Evolutionary conservation across 2,888 invertebrate species (phyloP).

Genomic region (Xylophagus ater): DNA sequence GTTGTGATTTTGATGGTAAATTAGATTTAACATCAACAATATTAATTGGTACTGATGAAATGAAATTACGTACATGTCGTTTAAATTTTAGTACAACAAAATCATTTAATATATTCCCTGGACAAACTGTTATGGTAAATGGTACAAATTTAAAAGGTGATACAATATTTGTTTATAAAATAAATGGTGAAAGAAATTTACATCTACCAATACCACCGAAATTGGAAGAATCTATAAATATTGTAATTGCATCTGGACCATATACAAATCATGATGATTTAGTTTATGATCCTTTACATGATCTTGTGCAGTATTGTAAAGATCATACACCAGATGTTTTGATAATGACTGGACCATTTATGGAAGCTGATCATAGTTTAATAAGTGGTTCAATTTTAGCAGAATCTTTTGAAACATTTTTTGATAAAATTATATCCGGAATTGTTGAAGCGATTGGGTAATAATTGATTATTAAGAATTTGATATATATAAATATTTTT

Average conservation of each 20-base stretch:
- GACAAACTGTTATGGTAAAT: conserved; percentile 50
- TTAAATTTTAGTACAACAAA: conserved; percentile 42
- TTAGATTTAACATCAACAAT: conserved; percentile 58
- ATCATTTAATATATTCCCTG: conserved; percentile 35
- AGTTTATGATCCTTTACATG: conserved; percentile 68
- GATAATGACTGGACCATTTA: conserved; percentile 74
- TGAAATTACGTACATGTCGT: conserved; percentile 41
- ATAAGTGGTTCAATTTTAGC: conserved; percentile 50
- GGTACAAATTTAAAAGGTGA: conserved; percentile 63
- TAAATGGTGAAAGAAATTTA: conserved; percentile 47
- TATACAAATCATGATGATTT: conserved; percentile 69
- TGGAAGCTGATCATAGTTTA: conserved; percentile 57
- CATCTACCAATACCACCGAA: conserved; percentile 36
- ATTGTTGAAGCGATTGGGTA: conserved; percentile 55
- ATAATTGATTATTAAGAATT: conserved; percentile 19
- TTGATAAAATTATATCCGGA: conserved; percentile 56
- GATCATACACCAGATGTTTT: conserved; percentile 65
- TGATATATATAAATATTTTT: background rate
- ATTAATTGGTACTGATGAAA: conserved; percentile 53
- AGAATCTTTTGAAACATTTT: conserved; percentile 61
- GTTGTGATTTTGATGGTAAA: conserved; percentile 61
- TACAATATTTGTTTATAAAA: conserved; percentile 52
- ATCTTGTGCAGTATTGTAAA: conserved; percentile 56
- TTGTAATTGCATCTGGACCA: conserved; percentile 73
- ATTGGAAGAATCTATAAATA: conserved; percentile 46